Percentiles rank a stretch among this genome's conserved stretches.
These are phyloP conservation scores for Myanophis thanlyinensis DNA, from an alignment of 2,113 vertebrate species.

Conservation along the genomic window DNA sequence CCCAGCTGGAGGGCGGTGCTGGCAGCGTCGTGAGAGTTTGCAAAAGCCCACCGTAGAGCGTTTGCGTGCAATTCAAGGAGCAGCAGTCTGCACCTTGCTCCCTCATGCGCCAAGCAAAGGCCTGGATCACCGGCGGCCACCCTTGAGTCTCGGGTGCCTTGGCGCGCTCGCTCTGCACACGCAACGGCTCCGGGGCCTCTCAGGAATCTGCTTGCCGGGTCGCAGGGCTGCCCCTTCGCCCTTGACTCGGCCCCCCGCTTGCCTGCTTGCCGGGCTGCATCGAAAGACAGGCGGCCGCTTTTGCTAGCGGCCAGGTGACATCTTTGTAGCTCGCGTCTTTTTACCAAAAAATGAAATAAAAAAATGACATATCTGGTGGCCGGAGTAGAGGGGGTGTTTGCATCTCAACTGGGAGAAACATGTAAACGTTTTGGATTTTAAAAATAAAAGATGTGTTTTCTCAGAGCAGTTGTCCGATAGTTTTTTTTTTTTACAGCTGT, in stretches of 20 bases:
- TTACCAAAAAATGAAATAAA: conserved; percentile 30
- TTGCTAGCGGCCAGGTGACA: conserved; percentile 43
- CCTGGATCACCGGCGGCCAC: conserved; percentile 38
- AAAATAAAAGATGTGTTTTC: conserved; percentile 50
- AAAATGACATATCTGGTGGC: neutral
- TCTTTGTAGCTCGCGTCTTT: conserved; percentile 55
- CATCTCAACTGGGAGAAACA: conserved; percentile 54
- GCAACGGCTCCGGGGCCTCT: conserved; percentile 60
- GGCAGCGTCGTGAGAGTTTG: no score
- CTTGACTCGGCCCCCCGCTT: neutral
- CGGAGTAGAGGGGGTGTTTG: conserved; percentile 47
- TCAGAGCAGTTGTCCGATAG: conserved; percentile 43
- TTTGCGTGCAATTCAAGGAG: neutral
- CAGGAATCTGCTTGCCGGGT: conserved; percentile 68
- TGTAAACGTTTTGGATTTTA: conserved; percentile 67
- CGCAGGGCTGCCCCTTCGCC: conserved; percentile 54
- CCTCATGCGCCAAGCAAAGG: neutral
- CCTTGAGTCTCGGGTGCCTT: conserved; percentile 61
- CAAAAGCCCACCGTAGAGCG: no score
- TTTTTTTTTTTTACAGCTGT: neutral
- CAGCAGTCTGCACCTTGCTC: no score
- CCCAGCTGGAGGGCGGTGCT: neutral
- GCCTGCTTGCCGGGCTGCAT: conserved; percentile 25
- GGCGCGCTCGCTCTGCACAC: conserved; percentile 39
- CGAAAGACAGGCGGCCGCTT: conserved; percentile 37